Base-by-base conservation (phyloP, 2,888 invertebrate species). In the Phortica magna region DNA sequence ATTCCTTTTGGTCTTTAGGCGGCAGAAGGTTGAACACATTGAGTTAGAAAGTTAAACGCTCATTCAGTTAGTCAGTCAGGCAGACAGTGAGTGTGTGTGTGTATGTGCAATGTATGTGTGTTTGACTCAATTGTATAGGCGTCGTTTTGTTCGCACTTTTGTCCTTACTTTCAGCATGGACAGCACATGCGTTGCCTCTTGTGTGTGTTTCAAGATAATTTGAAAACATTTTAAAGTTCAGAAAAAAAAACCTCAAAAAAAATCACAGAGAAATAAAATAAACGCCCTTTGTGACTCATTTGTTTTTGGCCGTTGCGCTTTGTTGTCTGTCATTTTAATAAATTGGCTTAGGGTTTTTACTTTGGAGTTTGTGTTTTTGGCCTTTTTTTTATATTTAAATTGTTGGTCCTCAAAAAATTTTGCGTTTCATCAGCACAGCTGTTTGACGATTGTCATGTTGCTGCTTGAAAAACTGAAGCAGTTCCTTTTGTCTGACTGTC, bases 121-220 rank as follows among this genome's bases (percentile, higher is more conserved):
- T 14, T 12, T 65, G 48, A 68, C 43, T 68, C 68, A 68, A 68
- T 68, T 68, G 68, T 68, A 17, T 43, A 68, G 68, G 68, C 68
- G 68, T 65, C 14, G 10, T 22, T 68, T 19, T 9, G n/a, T 43
- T 48, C 42, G 22, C 31, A 68, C 19, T 68, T 68, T n/a, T 68
- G 43, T 48, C 10, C 14, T 68, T 68, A 43, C 31, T 31, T 31
- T 31, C 31, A 31, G 31, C 31, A 31, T 31, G 31, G 31, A 31
- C 1, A 31, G 5, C 41, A 17, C n/a, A 12, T n/a, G 41, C 41
- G n/a, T 22, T 61, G 42, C 42, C 41, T 42, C 39, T 17, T 48
- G 68, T 19, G 7, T 68, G 9, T 19, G 17, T 41, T 48, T 43
- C 10, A 43, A 65, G 41, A 39, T 65, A 65, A 65, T 65, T 65